Evolutionary conservation across 2,113 vertebrate species (phyloP), one percentile per base, ranked within the genome.

Genomic region (Sialia sialis): DNA sequence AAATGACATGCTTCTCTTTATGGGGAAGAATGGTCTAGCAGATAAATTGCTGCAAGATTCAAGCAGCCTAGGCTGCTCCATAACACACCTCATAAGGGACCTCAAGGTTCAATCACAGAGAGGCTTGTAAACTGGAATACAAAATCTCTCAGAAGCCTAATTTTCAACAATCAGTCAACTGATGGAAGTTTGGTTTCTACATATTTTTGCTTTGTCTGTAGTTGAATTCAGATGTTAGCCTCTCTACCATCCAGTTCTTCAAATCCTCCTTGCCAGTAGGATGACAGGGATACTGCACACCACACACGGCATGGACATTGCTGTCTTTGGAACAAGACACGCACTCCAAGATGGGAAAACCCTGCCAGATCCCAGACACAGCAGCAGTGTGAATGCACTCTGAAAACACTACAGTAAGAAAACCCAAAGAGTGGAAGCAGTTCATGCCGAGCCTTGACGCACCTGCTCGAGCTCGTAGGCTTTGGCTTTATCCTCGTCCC

Each of bases 381-480:
- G 36, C n/a, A 68, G 36, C 43, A 60, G 13, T 8, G 10, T 0
- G 0, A 89, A 59, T 1, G 4, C 39, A 29, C 16, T 5, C 1
- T 29, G 36, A 32, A 82, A 72, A 18, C 58, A 20, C 17, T 4
- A 15, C 12, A 2, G 1, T 7, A 46, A 11, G 16, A 26, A 63
- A 49, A 54, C 56, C 12, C 13, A 16, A 32, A 41, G 1, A n/a
- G 25, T 1, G 2, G 4, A 32, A 54, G 2, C 12, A 23, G 10
- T 51, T 64, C 4, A 11, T 10, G 14, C 10, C 0, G 0, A 36
- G 46, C 19, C 48, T 16, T 51, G 58, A 64, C 67, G 27, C 96
- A 99, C 99, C 99, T 99, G 99, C 94, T 99, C 99, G 13, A 99
- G 96, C 94, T 99, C 99, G 1, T 99, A 99, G 68, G 99, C 99